A percentile compares a stretch with the other conserved stretches of the same genome.
phyloP scores from a whole-genome alignment of 2,888 invertebrate genomes.

The Amphipoea lucens region DNA sequence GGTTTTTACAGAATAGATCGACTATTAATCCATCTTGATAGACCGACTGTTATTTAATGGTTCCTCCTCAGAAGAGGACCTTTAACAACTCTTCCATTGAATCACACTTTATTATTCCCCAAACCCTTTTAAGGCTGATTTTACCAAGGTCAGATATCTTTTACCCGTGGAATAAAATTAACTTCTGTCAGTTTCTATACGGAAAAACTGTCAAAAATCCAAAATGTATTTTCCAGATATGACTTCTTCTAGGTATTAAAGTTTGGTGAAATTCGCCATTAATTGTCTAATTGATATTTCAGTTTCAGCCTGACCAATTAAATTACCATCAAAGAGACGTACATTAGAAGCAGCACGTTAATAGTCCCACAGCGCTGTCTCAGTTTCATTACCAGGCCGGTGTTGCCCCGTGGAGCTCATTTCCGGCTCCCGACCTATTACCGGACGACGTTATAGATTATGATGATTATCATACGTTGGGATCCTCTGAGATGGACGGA shows the following conservation, averaged over 20 bases:
- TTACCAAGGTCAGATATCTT: no score
- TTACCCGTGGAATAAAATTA: no score
- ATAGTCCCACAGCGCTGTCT: slow-evolving; percentile 36
- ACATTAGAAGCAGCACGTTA: slow-evolving; percentile 16
- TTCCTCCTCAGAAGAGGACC: no score
- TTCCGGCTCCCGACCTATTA: slow-evolving; percentile 34
- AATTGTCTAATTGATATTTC: slow-evolving; percentile 6
- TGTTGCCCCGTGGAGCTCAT: slow-evolving; percentile 42
- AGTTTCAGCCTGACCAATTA: slow-evolving; percentile 34
- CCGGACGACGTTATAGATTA: slow-evolving; percentile 47
- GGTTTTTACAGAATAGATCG: no score
- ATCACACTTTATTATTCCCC: not conserved
- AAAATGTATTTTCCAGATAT: not conserved
- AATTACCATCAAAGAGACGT: slow-evolving; percentile 35
- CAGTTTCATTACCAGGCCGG: slow-evolving; percentile 35
- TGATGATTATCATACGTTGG: slow-evolving; percentile 32
- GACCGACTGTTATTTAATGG: no score
- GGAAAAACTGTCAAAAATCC: not conserved
- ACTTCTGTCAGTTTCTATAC: no score
- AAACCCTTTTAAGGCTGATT: not conserved
- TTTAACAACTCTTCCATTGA: not conserved
- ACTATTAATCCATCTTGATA: not conserved
- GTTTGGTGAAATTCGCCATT: not conserved
- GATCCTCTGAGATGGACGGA: not conserved
- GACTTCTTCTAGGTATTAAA: not conserved